Evolutionary conservation across 2,113 vertebrate species (phyloP).

Genomic region (Trogon surrucura): DNA sequence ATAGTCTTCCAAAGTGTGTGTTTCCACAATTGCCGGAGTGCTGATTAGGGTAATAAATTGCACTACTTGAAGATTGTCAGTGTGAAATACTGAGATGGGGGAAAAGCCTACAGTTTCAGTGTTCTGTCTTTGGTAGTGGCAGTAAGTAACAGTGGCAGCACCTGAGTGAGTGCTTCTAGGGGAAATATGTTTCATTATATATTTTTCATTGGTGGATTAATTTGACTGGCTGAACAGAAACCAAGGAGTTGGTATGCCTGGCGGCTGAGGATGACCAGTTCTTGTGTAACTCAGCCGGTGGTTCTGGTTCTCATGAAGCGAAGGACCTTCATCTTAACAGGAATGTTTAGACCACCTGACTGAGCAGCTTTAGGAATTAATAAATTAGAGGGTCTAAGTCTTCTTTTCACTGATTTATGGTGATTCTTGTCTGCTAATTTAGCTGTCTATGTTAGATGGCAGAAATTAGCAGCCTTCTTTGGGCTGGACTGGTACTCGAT

Average conservation of each 20-base stretch:
- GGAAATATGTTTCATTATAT: background rate
- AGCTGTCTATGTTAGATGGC: background rate
- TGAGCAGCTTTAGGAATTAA: background rate
- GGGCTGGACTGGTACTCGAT: background rate
- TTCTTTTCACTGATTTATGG: background rate
- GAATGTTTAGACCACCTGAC: background rate
- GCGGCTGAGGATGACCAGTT: fast-evolving
- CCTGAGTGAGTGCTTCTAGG: background rate
- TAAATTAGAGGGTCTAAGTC: background rate
- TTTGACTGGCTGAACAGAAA: background rate
- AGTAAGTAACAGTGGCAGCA: background rate
- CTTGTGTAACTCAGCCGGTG: background rate
- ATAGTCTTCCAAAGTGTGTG: conserved; percentile 2
- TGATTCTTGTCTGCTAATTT: background rate
- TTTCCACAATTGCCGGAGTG: background rate
- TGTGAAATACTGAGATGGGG: background rate
- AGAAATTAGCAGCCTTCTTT: background rate
- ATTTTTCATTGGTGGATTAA: background rate
- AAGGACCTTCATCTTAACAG: background rate
- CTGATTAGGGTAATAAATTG: background rate
- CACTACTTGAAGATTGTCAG: background rate
- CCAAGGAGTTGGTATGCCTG: background rate
- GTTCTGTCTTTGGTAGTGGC: background rate
- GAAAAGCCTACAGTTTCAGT: background rate
- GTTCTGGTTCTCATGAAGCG: background rate